These are phyloP conservation scores for Phalacrocorax pelagicus DNA, from an alignment of 2,113 vertebrate genomes.

Conservation along the genomic window DNA sequence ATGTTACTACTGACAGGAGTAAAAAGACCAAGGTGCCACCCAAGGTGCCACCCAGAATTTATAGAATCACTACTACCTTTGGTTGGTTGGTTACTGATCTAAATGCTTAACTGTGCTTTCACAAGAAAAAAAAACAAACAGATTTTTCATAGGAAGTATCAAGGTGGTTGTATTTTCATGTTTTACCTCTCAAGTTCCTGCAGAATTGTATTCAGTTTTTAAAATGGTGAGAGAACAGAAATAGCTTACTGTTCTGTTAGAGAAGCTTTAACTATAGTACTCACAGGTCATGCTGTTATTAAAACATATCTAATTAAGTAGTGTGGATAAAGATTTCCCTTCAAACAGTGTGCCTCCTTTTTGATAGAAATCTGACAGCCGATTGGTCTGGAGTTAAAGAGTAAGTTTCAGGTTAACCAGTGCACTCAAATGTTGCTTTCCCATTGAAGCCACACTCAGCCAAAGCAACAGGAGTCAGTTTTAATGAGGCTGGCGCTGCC, in stretches of 20 bases:
- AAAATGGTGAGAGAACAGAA: neutral
- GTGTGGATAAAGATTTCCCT: neutral
- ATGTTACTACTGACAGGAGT: neutral
- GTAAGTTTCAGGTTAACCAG: neutral
- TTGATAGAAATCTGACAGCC: constrained; percentile 38
- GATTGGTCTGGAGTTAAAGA: constrained; percentile 15
- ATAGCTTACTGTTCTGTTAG: neutral
- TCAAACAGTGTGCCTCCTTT: neutral
- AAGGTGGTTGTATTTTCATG: neutral
- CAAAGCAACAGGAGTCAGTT: constrained; percentile 48
- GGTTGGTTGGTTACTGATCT: neutral
- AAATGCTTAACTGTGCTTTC: neutral
- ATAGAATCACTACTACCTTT: neutral
- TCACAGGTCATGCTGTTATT: constrained; percentile 43
- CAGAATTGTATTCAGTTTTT: neutral
- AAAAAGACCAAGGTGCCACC: neutral
- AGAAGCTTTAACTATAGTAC: constrained; percentile 28
- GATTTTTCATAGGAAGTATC: neutral
- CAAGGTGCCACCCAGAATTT: neutral
- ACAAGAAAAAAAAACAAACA: neutral
- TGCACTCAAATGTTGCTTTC: neutral
- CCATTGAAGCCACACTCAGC: neutral
- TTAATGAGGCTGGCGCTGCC: constrained; percentile 59
- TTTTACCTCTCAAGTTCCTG: neutral
- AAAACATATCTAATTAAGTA: constrained; percentile 31